A percentile compares a stretch with the other conserved stretches of the same genome.
These are phyloP conservation scores for Bradynema listronoti DNA, from an alignment of 1,140 invertebrate species.

Conservation along the genomic window DNA sequence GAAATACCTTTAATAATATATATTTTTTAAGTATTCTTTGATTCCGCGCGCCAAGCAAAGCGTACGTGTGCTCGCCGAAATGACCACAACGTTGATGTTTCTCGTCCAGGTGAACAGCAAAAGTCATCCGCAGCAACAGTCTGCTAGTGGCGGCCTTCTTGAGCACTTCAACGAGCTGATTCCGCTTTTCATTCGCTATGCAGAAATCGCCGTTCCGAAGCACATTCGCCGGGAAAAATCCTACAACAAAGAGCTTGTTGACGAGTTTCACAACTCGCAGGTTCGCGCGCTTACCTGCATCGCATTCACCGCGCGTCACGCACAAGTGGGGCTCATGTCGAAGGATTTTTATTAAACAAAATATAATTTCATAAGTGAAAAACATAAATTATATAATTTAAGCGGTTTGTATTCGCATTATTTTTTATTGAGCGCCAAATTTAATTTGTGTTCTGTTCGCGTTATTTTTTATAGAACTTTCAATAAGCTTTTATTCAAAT, in stretches of 20 bases:
- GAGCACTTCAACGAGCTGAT: slow-evolving; percentile 25
- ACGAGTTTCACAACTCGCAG: slow-evolving; percentile 38
- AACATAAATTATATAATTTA: too few species aligned
- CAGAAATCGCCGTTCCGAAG: slow-evolving; percentile 17
- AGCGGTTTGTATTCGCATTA: too few species aligned
- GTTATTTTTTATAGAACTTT: too few species aligned
- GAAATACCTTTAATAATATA: slow-evolving; percentile 15
- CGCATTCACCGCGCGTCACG: slow-evolving; percentile 25
- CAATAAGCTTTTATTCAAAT: too few species aligned
- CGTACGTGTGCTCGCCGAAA: slow-evolving; percentile 33
- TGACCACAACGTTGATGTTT: slow-evolving; percentile 24
- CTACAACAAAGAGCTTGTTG: slow-evolving; percentile 36
- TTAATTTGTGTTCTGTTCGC: too few species aligned
- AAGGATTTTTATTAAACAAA: neutral
- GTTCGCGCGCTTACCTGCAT: slow-evolving; percentile 35
- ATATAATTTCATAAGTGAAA: too few species aligned
- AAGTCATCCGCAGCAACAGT: slow-evolving; percentile 27
- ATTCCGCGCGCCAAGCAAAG: slow-evolving; percentile 33
- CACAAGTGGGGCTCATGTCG: slow-evolving; percentile 5
- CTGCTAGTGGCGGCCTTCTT: too few species aligned
- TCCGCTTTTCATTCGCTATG: slow-evolving; percentile 33
- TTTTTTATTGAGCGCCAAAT: too few species aligned
- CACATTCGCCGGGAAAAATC: slow-evolving; percentile 9
- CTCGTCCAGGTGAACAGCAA: too few species aligned
- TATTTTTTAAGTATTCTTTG: slow-evolving; percentile 33